Conservation (phyloP, 2,113 vertebrate genomes). For the Callionymus lyra region DNA sequence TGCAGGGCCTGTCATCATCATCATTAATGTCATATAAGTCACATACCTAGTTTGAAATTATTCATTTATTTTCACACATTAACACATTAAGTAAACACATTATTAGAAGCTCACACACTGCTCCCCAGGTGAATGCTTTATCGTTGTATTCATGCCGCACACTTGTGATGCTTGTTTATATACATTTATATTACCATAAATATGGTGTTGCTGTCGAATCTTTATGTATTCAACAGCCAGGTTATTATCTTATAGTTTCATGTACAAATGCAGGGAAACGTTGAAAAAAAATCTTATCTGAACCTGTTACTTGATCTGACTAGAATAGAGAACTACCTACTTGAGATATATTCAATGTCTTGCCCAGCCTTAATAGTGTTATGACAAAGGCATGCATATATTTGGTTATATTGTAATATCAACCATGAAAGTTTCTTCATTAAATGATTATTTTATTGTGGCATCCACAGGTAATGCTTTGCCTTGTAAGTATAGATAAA, state of each 20-base stretch:
- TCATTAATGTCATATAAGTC: no score
- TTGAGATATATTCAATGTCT: background rate
- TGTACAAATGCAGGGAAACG: no score
- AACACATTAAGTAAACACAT: slow-evolving; percentile 2
- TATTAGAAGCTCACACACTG: slow-evolving; percentile 9
- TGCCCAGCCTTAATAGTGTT: background rate
- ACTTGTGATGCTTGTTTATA: slow-evolving; percentile 71
- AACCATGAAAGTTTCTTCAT: no score
- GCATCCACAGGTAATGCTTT: no score
- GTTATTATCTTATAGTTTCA: no score
- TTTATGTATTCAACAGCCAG: slow-evolving; percentile 46
- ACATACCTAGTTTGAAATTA: no score
- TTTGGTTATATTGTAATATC: no score
- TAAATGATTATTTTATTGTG: no score
- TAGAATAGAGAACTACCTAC: no score
- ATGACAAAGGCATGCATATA: background rate
- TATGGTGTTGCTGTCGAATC: slow-evolving; percentile 77
- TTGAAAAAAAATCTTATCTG: background rate
- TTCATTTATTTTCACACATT: slow-evolving; percentile 3
- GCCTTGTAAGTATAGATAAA: no score
- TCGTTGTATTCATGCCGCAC: slow-evolving; percentile 70
- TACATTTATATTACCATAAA: slow-evolving; percentile 81
- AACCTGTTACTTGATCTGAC: background rate
- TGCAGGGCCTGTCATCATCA: no score
- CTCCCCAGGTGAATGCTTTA: slow-evolving; percentile 38